Evolutionary conservation across 2,797 vertebrate genomes (phyloP), one percentile per base, ranked within the genome.

Genomic region (Brotula barbata): DNA sequence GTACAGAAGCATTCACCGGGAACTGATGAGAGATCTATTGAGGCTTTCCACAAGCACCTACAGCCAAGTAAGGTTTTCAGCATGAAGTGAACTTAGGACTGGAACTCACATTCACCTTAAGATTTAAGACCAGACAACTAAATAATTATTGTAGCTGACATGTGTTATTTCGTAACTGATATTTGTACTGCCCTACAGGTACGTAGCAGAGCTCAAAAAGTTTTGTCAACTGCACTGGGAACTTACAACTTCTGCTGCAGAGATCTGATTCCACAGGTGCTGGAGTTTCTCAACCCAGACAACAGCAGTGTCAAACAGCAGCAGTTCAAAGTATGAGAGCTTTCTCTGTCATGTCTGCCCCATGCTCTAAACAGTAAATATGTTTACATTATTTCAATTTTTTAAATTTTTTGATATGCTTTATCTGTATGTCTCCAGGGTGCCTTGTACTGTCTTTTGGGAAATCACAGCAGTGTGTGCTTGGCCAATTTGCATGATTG

Each of bases 221-320:
- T 95, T 3, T 90, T 98, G 73, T 98, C 97, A 89, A 90, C 91
- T n/a, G 94, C 95, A 17, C 87, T 99, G 82, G 95, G 94, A 78
- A 95, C 94, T 1, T 98, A 97, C 83, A 99, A 96, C 67, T 98
- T 98, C 87, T 98, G 96, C 87, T 98, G 95, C 87, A 90, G 96
- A 87, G 96, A 98, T 86, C 87, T 98, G 22, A 97, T 98, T 82
- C 96, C 96, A 15, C 91, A 93, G 14, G 94, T 98, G 75, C 89
- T 99, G 20, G 87, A 94, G 77, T 96, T 94, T 68, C 89, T 99
- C 77, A 88, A 87, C 58, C 96, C 96, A 0, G 88, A 92, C 40
- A 92, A 90, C 55, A 88, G 90, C 60, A 86, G 90, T 31, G 87
- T 98, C 84, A 95, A 91, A 41, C 96, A 97, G 64, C 95, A 99